phyloP scores from a whole-genome alignment of 2,113 vertebrate genomes.

The Dinomys branickii region DNA sequence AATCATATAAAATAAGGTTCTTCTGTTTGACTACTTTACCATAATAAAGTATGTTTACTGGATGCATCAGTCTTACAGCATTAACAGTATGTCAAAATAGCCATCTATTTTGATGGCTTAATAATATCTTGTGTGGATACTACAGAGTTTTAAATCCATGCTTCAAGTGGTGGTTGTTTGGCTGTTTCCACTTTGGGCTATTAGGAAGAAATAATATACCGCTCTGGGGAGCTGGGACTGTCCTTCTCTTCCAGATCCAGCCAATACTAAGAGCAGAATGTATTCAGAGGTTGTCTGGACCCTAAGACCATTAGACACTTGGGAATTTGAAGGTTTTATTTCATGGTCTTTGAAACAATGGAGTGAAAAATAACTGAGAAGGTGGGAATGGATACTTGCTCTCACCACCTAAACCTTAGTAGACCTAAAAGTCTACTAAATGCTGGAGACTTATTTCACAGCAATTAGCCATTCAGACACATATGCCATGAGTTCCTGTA shows the following conservation, averaged over 20 bases:
- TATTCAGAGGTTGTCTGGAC: background rate
- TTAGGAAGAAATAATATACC: background rate
- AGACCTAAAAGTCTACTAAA: background rate
- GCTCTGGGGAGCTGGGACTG: background rate
- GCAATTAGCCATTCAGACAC: background rate
- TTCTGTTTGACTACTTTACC: background rate
- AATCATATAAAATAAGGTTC: background rate
- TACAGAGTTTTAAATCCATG: background rate
- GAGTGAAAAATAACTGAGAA: background rate
- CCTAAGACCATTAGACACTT: background rate
- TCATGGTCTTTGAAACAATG: background rate
- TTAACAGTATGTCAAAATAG: background rate
- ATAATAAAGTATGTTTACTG: background rate
- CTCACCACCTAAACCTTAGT: background rate
- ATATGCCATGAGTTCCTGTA: background rate
- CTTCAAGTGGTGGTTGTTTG: background rate
- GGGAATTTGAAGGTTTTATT: background rate
- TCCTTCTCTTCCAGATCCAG: fast-evolving
- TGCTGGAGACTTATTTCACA: background rate
- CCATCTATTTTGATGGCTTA: background rate
- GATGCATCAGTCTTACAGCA: background rate
- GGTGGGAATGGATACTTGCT: background rate
- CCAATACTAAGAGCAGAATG: background rate
- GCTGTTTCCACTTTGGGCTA: background rate
- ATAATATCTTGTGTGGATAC: background rate